A percentile compares a stretch with the other conserved stretches of the same genome.
phyloP scores from a whole-genome alignment of 2,113 vertebrate species.

The Solenodon paradoxus region DNA sequence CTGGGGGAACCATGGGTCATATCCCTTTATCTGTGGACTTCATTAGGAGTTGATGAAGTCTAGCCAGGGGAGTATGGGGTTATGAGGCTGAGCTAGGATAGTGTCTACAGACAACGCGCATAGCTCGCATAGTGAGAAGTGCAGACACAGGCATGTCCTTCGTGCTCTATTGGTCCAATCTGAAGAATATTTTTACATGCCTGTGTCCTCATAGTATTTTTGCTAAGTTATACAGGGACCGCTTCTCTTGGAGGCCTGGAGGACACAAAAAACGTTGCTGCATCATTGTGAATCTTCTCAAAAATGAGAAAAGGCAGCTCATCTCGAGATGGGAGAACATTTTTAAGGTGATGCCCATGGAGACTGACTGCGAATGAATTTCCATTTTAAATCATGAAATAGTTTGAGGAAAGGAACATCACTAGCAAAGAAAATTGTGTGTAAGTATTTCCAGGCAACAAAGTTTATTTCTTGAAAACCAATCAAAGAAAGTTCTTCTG shows the following conservation, averaged over 20 bases:
- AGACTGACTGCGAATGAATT: not conserved
- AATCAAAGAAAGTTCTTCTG: not conserved
- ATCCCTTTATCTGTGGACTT: not conserved
- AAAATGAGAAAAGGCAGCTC: not conserved
- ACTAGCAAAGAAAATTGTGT: not conserved
- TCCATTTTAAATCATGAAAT: not conserved
- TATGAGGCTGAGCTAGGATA: not conserved
- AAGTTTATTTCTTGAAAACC: not conserved
- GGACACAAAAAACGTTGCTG: not conserved
- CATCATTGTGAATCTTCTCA: not conserved
- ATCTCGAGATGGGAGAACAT: not conserved
- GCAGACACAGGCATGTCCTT: not conserved
- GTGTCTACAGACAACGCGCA: not conserved
- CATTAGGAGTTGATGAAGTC: not conserved
- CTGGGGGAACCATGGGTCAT: not conserved
- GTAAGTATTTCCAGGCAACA: not conserved
- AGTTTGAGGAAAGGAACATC: not conserved
- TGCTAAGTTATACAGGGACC: not conserved
- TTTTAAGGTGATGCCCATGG: not conserved
- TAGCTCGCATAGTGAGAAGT: too few species aligned
- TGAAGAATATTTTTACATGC: not conserved
- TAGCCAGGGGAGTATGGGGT: accelerated
- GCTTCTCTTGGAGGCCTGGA: not conserved
- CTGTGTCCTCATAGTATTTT: not conserved
- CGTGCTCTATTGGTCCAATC: not conserved